These are phyloP conservation scores for Ciconia boyciana DNA, from an alignment of 2,113 vertebrate species.

Conservation along the genomic window DNA sequence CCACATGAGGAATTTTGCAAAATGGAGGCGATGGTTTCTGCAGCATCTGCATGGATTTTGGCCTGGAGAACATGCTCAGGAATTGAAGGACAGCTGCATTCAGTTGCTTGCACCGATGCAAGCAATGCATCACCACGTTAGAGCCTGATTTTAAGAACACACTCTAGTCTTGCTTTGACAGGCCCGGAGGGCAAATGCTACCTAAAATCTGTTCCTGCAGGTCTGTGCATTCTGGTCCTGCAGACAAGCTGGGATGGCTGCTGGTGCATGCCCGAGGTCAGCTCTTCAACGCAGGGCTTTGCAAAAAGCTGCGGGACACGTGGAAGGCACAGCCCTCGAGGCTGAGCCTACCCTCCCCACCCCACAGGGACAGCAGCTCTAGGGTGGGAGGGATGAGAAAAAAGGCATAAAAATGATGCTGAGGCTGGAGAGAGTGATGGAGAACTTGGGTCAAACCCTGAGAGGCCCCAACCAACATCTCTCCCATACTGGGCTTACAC, in stretches of 20 bases:
- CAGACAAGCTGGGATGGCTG: neutral
- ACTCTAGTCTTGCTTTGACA: neutral
- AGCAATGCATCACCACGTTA: neutral
- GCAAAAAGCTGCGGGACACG: neutral
- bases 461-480: neutral
- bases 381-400: neutral
- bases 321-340: neutral
- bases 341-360: neutral
- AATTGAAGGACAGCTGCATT: neutral
- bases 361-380: neutral
- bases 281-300: neutral
- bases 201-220: neutral
- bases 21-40: neutral
- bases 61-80: fast-evolving
- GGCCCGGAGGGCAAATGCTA: neutral
- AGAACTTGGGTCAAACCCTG: neutral
- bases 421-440: neutral
- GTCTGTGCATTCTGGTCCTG: neutral
- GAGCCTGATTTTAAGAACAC: neutral
- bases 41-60: neutral
- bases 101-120: neutral
- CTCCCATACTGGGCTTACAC: neutral
- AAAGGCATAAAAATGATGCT: neutral
- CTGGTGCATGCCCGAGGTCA: neutral
- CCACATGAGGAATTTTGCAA: neutral